phyloP scores from a whole-genome alignment of 2,888 invertebrate species.

The Himalopsyche japonica region DNA sequence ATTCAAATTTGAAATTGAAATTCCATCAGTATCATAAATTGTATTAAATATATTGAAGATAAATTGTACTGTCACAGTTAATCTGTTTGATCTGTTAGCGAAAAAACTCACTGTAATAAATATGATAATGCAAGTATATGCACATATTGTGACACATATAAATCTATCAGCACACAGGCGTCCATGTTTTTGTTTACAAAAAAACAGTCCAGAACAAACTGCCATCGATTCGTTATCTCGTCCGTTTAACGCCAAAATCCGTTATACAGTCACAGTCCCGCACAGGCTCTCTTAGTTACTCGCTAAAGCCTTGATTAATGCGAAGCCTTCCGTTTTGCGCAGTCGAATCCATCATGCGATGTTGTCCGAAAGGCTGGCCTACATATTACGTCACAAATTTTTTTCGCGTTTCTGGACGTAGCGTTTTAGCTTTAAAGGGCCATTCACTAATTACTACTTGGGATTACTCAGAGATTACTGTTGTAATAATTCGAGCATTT shows the following conservation, averaged over 20 bases:
- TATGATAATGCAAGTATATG: too few species aligned
- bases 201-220: neutral
- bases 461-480: neutral
- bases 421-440: neutral
- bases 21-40: too few species aligned
- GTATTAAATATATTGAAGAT: too few species aligned
- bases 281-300: neutral
- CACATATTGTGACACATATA: too few species aligned
- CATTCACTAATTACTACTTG: neutral
- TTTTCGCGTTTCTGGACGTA: neutral
- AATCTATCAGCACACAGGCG: too few species aligned
- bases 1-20: too few species aligned
- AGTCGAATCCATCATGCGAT: neutral
- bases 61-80: too few species aligned
- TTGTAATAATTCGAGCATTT: neutral
- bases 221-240: neutral
- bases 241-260: neutral
- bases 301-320: neutral
- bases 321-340: neutral
- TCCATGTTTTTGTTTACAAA: too few species aligned
- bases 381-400: neutral
- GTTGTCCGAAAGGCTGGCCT: neutral
- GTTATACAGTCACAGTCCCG: neutral
- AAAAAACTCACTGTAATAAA: too few species aligned
- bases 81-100: too few species aligned